phyloP scores from a whole-genome alignment of 2,113 vertebrate genomes.

The Psittacus erithacus region DNA sequence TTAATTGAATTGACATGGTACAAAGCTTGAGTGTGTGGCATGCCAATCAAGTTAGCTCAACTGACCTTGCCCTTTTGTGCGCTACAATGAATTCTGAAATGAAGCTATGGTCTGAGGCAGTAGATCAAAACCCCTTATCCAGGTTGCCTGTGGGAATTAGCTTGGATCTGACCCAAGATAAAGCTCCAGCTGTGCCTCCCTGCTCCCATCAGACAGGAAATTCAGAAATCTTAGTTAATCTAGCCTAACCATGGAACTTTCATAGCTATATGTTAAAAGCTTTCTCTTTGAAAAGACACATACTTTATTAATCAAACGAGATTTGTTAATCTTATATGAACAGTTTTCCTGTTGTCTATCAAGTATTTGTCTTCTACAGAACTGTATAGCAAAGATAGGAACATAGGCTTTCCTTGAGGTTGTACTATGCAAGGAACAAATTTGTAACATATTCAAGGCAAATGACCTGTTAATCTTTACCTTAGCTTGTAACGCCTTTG shows the following conservation, averaged over 20 bases:
- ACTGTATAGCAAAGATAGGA: neutral
- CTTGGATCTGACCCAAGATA: neutral
- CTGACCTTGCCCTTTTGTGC: neutral
- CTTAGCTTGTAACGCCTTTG: neutral
- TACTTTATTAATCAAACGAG: neutral
- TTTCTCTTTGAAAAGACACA: neutral
- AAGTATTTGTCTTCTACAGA: neutral
- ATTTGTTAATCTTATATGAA: neutral
- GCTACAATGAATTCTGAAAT: neutral
- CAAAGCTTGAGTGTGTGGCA: neutral
- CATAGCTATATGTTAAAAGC: neutral
- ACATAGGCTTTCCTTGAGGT: neutral
- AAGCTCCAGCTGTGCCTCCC: constrained; percentile 3
- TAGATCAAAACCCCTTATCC: neutral
- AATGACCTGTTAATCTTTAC: neutral
- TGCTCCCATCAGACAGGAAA: neutral
- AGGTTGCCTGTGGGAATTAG: neutral
- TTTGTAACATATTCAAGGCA: neutral
- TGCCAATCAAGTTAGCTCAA: neutral
- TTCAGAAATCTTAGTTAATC: neutral
- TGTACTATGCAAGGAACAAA: neutral
- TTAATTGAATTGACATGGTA: neutral
- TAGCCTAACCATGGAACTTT: neutral
- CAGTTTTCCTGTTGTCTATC: neutral
- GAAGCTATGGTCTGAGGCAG: neutral